Conservation (phyloP, 2,113 vertebrate genomes). For the Ceuthmochares aereus region DNA sequence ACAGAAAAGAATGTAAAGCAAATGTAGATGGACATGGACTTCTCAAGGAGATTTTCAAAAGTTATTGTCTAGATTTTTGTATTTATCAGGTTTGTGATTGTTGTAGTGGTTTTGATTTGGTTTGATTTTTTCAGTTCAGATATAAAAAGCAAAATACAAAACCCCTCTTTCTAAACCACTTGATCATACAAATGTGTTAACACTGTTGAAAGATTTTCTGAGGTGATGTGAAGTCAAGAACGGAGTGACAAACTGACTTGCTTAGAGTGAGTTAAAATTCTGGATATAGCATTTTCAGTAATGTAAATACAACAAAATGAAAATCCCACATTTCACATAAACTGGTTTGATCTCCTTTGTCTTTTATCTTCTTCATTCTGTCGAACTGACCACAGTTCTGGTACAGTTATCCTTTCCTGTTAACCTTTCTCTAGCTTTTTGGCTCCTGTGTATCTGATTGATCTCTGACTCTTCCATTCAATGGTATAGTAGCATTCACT, state of each 20-base stretch:
- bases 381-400: not conserved
- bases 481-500: not conserved
- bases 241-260: not conserved
- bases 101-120: not conserved
- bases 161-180: rapidly evolving
- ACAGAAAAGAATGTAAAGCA: not conserved
- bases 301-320: not conserved
- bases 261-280: not conserved
- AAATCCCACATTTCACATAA: not conserved
- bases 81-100: not conserved
- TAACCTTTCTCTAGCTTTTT: not conserved
- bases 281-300: not conserved
- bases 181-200: not conserved
- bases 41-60: not conserved
- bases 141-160: not conserved
- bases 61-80: not conserved
- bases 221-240: not conserved
- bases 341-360: not conserved
- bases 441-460: not conserved
- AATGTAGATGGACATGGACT: not conserved
- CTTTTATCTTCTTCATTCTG: not conserved
- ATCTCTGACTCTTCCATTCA: not conserved
- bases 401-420: not conserved
- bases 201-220: not conserved
- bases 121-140: not conserved